Conservation (phyloP, 2,888 invertebrate genomes). For the Elegia similella region DNA sequence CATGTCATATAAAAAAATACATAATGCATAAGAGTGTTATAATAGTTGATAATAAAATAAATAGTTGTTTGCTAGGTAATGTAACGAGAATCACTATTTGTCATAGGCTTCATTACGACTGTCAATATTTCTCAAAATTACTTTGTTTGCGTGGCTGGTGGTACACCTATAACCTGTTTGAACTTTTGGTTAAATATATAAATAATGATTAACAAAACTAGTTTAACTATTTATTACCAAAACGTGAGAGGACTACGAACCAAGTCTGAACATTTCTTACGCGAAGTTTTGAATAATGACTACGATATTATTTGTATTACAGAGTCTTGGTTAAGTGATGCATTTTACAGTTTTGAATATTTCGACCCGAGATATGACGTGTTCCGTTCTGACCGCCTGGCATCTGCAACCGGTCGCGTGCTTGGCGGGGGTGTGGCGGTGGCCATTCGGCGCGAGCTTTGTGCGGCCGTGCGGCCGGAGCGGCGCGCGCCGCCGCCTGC, state of each 20-base stretch:
- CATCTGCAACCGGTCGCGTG: not conserved
- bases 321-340: conserved; percentile 3
- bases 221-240: not conserved
- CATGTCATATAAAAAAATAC: too few species aligned
- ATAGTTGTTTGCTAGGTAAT: too few species aligned
- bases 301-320: conserved; percentile 9
- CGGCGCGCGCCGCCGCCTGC: conserved; percentile 1
- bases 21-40: too few species aligned
- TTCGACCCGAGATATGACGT: conserved; percentile 1
- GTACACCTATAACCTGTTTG: not conserved
- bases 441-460: conserved; percentile 6
- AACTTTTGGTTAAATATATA: not conserved
- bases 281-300: not conserved
- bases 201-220: not conserved
- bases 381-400: not conserved
- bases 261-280: not conserved
- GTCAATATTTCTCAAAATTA: not conserved
- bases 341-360: too few species aligned
- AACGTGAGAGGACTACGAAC: conserved; percentile 1
- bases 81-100: too few species aligned
- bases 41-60: too few species aligned
- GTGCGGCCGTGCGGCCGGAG: not conserved
- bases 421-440: not conserved
- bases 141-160: not conserved
- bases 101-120: not conserved